Conservation (phyloP, 2,797 vertebrate species). For the Ctenopoma multispine region DNA sequence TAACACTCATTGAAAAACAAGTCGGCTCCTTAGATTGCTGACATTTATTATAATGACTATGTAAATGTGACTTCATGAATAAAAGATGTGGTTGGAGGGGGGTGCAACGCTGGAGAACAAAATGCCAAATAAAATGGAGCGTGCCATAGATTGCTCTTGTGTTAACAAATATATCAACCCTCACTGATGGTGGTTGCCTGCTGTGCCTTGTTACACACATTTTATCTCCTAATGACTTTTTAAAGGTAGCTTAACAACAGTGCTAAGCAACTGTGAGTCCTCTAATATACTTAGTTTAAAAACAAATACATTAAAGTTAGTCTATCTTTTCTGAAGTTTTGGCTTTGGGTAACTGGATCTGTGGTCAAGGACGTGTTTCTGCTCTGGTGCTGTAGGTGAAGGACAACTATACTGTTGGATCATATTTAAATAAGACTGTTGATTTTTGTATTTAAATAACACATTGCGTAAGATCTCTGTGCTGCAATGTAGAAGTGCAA, state of each 20-base stretch:
- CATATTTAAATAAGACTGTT: conserved; percentile 1
- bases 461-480: neutral
- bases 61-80: conserved; percentile 86
- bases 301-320: conserved; percentile 41
- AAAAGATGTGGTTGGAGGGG: conserved; percentile 79
- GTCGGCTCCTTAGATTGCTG: conserved; percentile 81
- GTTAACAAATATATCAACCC: conserved; percentile 81
- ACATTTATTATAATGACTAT: conserved; percentile 88
- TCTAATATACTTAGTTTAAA: conserved; percentile 36
- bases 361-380: neutral
- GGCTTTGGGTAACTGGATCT: neutral
- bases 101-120: conserved; percentile 61
- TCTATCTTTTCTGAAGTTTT: conserved; percentile 44
- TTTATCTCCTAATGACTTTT: conserved; percentile 79
- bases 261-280: conserved; percentile 32
- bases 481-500: neutral
- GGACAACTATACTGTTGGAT: conserved; percentile 14
- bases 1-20: conserved; percentile 80
- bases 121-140: conserved; percentile 84
- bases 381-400: neutral
- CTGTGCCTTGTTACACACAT: conserved; percentile 77
- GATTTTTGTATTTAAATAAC: conserved; percentile 3
- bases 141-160: conserved; percentile 76
- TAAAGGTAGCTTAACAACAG: conserved; percentile 66
- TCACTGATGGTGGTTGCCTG: conserved; percentile 72